A percentile compares a stretch with the other conserved stretches of the same genome.
Conservation (phyloP, 2,113 vertebrate species). For the Myotis yumanensis region DNA sequence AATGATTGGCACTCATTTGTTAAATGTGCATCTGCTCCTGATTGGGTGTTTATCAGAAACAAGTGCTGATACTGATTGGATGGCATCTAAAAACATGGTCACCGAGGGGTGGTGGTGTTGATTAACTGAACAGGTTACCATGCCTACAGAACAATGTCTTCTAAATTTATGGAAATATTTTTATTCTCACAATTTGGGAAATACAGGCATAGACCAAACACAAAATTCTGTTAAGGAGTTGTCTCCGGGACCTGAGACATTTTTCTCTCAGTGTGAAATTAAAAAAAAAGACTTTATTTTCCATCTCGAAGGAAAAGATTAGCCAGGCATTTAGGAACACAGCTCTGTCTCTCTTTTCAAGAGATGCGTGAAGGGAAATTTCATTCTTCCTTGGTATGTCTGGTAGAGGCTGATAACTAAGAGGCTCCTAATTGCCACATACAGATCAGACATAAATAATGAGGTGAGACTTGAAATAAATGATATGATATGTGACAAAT, state of each 20-base stretch:
- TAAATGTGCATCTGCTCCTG: background rate
- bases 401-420: background rate
- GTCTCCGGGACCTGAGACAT: background rate
- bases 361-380: background rate
- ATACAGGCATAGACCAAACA: conserved; percentile 12
- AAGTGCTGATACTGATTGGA: background rate
- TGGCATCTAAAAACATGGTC: background rate
- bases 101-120: background rate
- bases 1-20: background rate
- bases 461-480: background rate
- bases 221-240: background rate
- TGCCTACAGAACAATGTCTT: background rate
- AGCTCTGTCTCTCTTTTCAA: background rate
- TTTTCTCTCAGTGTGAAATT: conserved; percentile 7
- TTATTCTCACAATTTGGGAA: conserved; percentile 40
- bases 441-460: background rate
- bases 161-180: conserved; percentile 24
- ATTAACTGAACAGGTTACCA: background rate
- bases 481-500: background rate
- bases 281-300: conserved; percentile 30
- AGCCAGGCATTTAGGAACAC: background rate
- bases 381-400: background rate
- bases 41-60: background rate
- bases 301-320: background rate
- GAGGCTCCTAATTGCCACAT: background rate